Evolutionary conservation across 1,140 invertebrate species (phyloP), one percentile per base, ranked within the genome.

Genomic region (Theocolax elegans): DNA sequence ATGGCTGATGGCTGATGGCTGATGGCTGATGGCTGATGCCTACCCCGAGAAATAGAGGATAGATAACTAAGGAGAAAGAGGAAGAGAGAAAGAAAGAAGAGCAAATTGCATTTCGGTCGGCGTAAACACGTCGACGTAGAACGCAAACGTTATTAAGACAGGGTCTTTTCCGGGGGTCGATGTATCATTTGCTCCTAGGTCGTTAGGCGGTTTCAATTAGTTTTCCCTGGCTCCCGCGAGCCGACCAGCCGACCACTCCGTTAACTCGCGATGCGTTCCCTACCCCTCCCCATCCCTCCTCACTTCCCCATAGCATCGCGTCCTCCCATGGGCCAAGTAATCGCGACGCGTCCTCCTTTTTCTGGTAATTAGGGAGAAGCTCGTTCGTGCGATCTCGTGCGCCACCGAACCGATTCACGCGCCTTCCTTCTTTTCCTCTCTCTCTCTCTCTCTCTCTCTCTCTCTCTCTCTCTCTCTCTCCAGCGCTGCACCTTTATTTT

Each of bases 141-240:
- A 81, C 77, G 79, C 75, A 79, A 82, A 83, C 78, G 80, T 81
- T 84, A 84, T 84, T 82, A 84, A 83, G 82, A 83, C 77, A 76
- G 74, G 75, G 74, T 77, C 76, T 80, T 82, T 76, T 77, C 76
- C 73, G 56, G 67, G 74, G 69, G 78, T 82, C 82, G 80, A 85
- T 85, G 83, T 85, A 85, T 85, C 84, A 85, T 85, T 85, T 83
- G 80, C 79, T 77, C 75, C 75, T 77, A 79, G 80, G 80, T 85
- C 84, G 83, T 85, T 85, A 85, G 82, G 82, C 81, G 82, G 79
- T 85, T 85, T 85, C 84, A 85, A 85, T 85, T 85, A 85, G 83
- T 85, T 85, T 85, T 83, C 83, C 80, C 79, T 77, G 76, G 76
- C 77, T 70, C 71, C 72, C 60, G 68, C 72, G 73, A 21, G 42